Evolutionary conservation across 2,888 invertebrate genomes (phyloP).

Genomic region (Stenodema calcarata): DNA sequence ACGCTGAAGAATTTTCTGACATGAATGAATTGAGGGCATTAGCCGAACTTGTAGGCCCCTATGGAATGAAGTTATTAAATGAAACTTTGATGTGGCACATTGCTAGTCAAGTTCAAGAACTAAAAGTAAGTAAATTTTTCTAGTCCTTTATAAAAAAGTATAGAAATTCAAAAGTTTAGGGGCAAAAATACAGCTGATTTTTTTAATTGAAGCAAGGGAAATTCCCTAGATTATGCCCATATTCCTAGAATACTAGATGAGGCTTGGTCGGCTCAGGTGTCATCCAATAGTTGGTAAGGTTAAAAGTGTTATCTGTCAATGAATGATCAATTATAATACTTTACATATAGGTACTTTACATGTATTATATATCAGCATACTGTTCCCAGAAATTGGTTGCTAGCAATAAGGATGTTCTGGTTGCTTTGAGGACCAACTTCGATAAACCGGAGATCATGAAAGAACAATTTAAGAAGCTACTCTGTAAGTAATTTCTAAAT

Average conservation of each 20-base stretch:
- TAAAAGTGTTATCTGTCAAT: no score
- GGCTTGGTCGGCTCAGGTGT: no score
- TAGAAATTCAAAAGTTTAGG: no score
- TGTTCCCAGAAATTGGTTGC: conserved; percentile 75
- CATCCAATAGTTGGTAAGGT: no score
- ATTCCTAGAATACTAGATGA: no score
- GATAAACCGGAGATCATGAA: conserved; percentile 99
- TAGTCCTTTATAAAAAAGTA: no score
- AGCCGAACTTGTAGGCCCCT: conserved; percentile 96
- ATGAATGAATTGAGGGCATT: conserved; percentile 92
- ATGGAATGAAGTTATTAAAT: conserved; percentile 95
- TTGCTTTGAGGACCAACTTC: conserved; percentile 91
- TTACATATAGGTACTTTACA: no score
- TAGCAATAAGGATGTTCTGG: conserved; percentile 89
- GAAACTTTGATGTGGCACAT: conserved; percentile 99
- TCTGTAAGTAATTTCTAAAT: conserved; percentile 63
- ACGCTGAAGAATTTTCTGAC: conserved; percentile 98
- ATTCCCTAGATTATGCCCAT: no score
- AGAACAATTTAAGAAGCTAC: conserved; percentile 88
- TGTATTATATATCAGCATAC: conserved; percentile 27
- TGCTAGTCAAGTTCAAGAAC: conserved; percentile 94
- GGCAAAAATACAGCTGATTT: no score
- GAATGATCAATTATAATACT: no score
- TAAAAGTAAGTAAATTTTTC: conserved; percentile 73
- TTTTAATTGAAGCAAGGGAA: no score